Evolutionary conservation across 2,888 invertebrate genomes (phyloP), one percentile per base, ranked within the genome.

Genomic region (Quadroppia sp.): DNA sequence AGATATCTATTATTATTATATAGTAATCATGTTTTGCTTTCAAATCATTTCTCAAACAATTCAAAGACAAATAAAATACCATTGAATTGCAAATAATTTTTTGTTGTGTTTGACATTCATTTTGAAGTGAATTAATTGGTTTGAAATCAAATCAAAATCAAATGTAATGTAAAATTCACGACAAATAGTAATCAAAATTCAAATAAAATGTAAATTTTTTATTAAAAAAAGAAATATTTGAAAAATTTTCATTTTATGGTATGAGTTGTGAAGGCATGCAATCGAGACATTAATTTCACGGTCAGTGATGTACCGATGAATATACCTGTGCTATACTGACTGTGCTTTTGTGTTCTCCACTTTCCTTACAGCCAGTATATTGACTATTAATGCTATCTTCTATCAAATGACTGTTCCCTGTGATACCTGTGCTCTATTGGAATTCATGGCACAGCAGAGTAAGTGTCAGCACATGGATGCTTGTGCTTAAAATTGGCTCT

Each of bases 251-350:
- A n/a, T n/a, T n/a, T n/a, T n/a, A n/a, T 25, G 3, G 9, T 59
- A 17, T 30, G 25, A 59, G 30, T 59, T 30, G 28, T 4, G 3
- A 30, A 30, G 28, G 59, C 59, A 59, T 59, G 59, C 59, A 59
- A 59, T 28, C 28, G 30, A 59, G 30, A 59, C 59, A 59, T 59
- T 59, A 59, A 59, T 59, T 59, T 59, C 59, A 59, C 30, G 59
- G 59, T 30, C 59, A 30, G 30, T 15, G 28, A 59, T 53, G 59
- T 59, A 30, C 59, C 30, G 30, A 3, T 30, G n/a, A 30, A 30
- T 23, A 20, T 20, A n/a, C 48, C 15, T 36, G 36, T 45, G 45
- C 45, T 36, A 36, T 36, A 36, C 36, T n/a, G n/a, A n/a, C 36
- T 36, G 36, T 9, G 36, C 36, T 36, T 36, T 36, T 4, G n/a